phyloP scores from a whole-genome alignment of 2,113 vertebrate genomes.

The Bubo blakistoni region DNA sequence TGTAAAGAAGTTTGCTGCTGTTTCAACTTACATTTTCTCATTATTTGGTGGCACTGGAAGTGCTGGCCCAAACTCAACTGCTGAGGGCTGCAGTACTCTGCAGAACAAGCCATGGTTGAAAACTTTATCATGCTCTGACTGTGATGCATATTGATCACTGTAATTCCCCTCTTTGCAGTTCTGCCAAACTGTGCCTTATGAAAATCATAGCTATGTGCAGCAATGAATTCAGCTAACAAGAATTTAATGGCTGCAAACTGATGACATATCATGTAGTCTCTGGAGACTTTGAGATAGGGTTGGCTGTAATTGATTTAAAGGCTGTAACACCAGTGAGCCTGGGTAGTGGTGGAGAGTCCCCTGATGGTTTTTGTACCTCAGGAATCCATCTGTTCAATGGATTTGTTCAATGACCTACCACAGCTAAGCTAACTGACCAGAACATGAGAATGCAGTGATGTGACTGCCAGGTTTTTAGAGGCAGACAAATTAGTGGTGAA shows the following conservation, averaged over 20 bases:
- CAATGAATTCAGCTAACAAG: background rate
- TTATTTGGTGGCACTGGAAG: background rate
- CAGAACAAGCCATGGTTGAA: background rate
- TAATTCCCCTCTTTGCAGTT: background rate
- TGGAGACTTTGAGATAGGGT: background rate
- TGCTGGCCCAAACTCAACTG: background rate
- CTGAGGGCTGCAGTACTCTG: background rate
- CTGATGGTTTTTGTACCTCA: background rate
- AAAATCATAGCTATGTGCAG: background rate
- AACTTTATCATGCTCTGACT: background rate
- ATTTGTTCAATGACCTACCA: conserved; percentile 5
- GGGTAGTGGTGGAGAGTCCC: background rate
- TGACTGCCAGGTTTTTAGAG: background rate
- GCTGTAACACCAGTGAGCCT: background rate
- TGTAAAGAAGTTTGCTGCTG: background rate
- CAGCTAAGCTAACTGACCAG: conserved; percentile 5
- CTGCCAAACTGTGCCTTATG: conserved; percentile 5
- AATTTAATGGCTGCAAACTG: background rate
- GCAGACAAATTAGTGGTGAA: background rate
- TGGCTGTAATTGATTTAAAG: background rate
- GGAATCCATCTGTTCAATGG: background rate
- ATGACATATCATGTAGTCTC: background rate
- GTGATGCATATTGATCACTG: conserved; percentile 18
- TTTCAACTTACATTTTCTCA: background rate
- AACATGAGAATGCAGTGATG: background rate